Conservation (phyloP, 53 echinoderm and acorn worm species). For the Temnopleurus reevesii region DNA sequence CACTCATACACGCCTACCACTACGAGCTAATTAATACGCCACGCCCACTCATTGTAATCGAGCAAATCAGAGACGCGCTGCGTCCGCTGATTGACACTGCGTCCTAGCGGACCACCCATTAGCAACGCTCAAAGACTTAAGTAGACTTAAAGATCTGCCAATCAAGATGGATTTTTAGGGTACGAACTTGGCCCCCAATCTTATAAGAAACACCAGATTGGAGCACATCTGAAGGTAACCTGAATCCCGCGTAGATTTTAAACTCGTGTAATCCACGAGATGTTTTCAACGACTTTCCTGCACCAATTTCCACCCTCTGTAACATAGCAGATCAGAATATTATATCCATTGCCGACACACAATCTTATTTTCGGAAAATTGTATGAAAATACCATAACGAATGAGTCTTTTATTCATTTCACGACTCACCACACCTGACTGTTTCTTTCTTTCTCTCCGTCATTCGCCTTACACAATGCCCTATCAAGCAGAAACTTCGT, state of each 20-base stretch:
- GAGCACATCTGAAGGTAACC: slow-evolving; percentile 24
- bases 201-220: slow-evolving; percentile 29
- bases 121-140: slow-evolving; percentile 32
- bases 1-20: slow-evolving; percentile 66
- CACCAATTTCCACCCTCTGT: not conserved
- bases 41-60: slow-evolving; percentile 68
- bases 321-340: not conserved
- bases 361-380: slow-evolving; percentile 31
- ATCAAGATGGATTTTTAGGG: slow-evolving; percentile 22
- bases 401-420: slow-evolving; percentile 8
- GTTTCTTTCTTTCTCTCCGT: not conserved
- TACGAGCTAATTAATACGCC: slow-evolving; percentile 82
- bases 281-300: not conserved
- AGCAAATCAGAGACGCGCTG: slow-evolving; percentile 66
- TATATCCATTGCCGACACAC: not conserved
- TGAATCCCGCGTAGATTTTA: slow-evolving; percentile 29
- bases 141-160: slow-evolving; percentile 30
- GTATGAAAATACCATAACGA: slow-evolving; percentile 51
- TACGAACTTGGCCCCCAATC: slow-evolving; percentile 42
- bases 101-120: slow-evolving; percentile 80
- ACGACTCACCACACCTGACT: slow-evolving; percentile 50
- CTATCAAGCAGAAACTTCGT: slow-evolving; percentile 1
- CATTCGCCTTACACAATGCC: not conserved
- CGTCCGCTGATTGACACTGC: slow-evolving; percentile 52
- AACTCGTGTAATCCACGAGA: slow-evolving; percentile 22